Percentiles rank a stretch among this genome's conserved stretches.
Evolutionary conservation across 2,797 vertebrate species (phyloP).

Genomic region (Ambastaia sidthimunki): DNA sequence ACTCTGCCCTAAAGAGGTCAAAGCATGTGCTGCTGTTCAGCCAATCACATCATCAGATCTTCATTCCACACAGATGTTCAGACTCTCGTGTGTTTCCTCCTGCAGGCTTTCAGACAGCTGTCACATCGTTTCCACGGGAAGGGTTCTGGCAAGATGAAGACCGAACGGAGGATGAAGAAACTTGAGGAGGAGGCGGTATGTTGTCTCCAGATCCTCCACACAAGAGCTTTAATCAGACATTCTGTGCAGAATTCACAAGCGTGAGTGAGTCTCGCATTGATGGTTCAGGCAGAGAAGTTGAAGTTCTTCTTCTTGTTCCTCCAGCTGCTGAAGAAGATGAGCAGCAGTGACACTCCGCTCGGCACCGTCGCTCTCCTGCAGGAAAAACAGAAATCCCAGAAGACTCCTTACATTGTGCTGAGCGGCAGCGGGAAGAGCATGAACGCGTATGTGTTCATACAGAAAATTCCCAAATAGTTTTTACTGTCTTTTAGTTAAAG

Average conservation of each 20-base stretch:
- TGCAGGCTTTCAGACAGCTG: conserved; percentile 89
- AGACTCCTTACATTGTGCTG: conserved; percentile 92
- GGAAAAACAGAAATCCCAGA: conserved; percentile 95
- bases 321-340: conserved; percentile 94
- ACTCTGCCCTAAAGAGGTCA: conserved; percentile 89
- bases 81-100: not conserved
- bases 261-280: too few species aligned
- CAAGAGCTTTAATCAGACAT: not conserved
- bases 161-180: conserved; percentile 93
- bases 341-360: conserved; percentile 91
- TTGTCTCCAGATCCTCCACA: not conserved
- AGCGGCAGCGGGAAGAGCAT: conserved; percentile 96
- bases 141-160: conserved; percentile 96
- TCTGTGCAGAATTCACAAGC: not conserved
- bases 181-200: conserved; percentile 88
- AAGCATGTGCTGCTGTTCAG: conserved; percentile 1
- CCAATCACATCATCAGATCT: not conserved
- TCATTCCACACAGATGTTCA: not conserved
- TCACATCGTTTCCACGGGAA: conserved; percentile 93
- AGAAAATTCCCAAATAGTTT: too few species aligned
- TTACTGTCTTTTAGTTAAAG: too few species aligned
- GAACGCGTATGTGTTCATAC: conserved; percentile 83
- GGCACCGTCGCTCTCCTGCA: conserved; percentile 93
- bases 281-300: not conserved
- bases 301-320: not conserved